phyloP scores from a whole-genome alignment of 2,888 invertebrate species.

The Pristionchus arcanus region DNA sequence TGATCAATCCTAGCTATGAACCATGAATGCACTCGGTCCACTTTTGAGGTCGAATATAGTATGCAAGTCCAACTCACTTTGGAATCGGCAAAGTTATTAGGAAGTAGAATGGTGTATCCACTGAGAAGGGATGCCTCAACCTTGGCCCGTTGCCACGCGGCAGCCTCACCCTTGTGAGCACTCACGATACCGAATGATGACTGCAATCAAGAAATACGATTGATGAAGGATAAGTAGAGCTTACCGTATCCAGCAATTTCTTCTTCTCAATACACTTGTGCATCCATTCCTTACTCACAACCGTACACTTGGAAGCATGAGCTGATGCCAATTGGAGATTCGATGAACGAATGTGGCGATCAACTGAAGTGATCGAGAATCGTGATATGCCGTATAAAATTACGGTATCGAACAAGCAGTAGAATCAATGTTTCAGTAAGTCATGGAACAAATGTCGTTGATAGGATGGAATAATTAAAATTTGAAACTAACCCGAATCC shows the following conservation, averaged over 20 bases:
- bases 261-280: slow-evolving; percentile 38
- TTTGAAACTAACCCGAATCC: background rate
- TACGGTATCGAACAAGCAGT: background rate
- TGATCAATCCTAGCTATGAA: background rate
- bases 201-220: background rate
- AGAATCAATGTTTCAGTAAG: background rate
- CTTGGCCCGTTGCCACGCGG: slow-evolving; percentile 49
- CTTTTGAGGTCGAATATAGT: background rate
- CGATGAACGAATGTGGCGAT: slow-evolving; percentile 14
- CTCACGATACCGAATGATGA: slow-evolving; percentile 4
- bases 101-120: slow-evolving; percentile 32
- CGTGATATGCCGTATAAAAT: background rate
- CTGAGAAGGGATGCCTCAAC: background rate
- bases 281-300: slow-evolving; percentile 56
- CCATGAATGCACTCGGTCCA: background rate
- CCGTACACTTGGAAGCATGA: slow-evolving; percentile 50
- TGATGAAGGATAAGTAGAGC: background rate
- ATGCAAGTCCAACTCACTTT: background rate
- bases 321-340: slow-evolving; percentile 48
- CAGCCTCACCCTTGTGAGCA: background rate
- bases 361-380: background rate
- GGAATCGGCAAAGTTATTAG: slow-evolving; percentile 34
- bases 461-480: background rate
- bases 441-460: background rate
- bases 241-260: slow-evolving; percentile 52